Conservation (phyloP, 2,888 invertebrate genomes). For the Lutraria lutraria region DNA sequence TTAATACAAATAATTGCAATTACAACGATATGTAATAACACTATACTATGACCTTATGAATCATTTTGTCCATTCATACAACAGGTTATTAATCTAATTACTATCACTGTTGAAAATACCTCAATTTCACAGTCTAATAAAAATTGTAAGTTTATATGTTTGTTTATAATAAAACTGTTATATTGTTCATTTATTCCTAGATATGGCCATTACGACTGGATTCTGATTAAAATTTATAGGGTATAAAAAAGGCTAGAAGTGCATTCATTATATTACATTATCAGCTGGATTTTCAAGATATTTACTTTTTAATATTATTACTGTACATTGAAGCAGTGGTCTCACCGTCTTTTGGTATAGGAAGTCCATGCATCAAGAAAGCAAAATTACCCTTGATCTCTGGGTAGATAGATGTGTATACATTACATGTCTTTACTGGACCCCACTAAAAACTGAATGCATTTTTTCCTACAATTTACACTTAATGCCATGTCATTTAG, state of each 20-base stretch:
- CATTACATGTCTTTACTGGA: too few species aligned
- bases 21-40: neutral
- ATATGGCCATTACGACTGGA: neutral
- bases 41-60: neutral
- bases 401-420: too few species aligned
- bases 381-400: too few species aligned
- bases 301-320: too few species aligned
- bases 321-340: too few species aligned
- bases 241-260: too few species aligned
- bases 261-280: too few species aligned
- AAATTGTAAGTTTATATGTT: neutral
- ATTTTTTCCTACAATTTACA: neutral
- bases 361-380: too few species aligned
- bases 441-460: too few species aligned
- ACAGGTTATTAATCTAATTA: neutral
- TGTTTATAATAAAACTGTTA: neutral
- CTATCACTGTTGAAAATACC: neutral
- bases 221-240: neutral
- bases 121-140: neutral
- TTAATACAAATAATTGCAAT: conserved; percentile 19
- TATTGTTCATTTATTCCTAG: neutral
- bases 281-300: too few species aligned
- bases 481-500: conserved; percentile 17
- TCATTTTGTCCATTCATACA: neutral
- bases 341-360: too few species aligned